Evolutionary conservation across 1,140 invertebrate species (phyloP), one percentile per base, ranked within the genome.

Genomic region (Micrasema longulum): DNA sequence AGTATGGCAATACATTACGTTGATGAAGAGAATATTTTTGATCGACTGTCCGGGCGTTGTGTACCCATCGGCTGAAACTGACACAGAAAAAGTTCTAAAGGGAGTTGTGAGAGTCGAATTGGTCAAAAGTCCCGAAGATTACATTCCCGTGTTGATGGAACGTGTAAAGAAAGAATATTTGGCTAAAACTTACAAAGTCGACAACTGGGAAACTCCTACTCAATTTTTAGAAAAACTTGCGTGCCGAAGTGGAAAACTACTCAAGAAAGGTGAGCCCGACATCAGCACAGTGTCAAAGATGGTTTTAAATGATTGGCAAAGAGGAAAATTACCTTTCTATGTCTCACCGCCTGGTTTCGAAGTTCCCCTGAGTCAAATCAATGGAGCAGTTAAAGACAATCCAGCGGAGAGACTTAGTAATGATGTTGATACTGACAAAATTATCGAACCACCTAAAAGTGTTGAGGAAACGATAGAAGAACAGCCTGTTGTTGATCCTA

Each of bases 21-120:
- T 99, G 22, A 99, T 99, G 97, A 91, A 92, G 75, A 88, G 94
- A 75, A 99, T 99, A 77, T 99, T 95, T 80, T 84, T 99, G 3
- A 99, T 99, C 75, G 98, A 99, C 88, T 99, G 98, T 87, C 98
- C 98, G 20, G 98, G 98, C 47, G 93, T 99, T 72, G 98, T 99
- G 20, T 98, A 99, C 86, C 96, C 97, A 11, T 93, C 93, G 2
- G 90, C 92, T 45, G 97, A 97, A 84, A 90, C 91, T 5, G 97
- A 99, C 76, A 93, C 93, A 1, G 97, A 99, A 77, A 97, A 98
- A 82, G 97, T 99, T 43, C 84, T 99, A 0, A 99, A 99, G 82
- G 93, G 95, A 62, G 94, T 96, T 65, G 97, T 99, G 0, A 88
- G 98, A 74, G 95, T 99, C 1, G 98, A 99, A 85, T 87, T 98